Percentiles rank a stretch among this genome's conserved stretches.
These are phyloP conservation scores for Caerostris extrusa DNA, from an alignment of 1,140 invertebrate genomes.

Conservation along the genomic window DNA sequence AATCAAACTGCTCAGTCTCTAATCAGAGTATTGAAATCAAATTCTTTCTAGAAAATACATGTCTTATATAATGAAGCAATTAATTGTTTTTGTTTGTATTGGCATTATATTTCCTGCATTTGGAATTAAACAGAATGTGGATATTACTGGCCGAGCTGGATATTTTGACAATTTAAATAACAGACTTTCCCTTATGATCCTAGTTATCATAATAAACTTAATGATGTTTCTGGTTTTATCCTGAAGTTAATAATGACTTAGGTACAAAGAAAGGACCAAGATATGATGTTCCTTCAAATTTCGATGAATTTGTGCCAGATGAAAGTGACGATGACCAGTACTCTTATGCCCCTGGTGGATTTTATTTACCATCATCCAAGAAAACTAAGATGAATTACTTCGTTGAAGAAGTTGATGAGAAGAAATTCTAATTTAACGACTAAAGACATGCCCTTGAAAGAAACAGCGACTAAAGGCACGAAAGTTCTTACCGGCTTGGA, in stretches of 20 bases:
- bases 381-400: constrained; percentile 20
- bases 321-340: constrained; percentile 1
- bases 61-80: not conserved
- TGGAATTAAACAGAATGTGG: not conserved
- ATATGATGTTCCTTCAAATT: constrained; percentile 29
- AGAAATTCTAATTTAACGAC: not conserved
- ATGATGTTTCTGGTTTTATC: not conserved
- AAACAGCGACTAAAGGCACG: not conserved
- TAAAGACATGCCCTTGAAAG: not conserved
- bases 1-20: not conserved
- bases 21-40: not conserved
- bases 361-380: constrained; percentile 14
- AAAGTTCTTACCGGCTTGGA: constrained; percentile 28
- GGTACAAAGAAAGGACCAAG: not conserved
- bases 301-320: not conserved
- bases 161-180: not conserved
- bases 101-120: not conserved
- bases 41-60: not conserved
- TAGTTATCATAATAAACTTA: not conserved
- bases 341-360: not conserved
- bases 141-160: not conserved
- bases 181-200: not conserved
- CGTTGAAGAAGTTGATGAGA: not conserved
- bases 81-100: not conserved
- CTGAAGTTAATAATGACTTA: not conserved